Base-by-base conservation (phyloP, 1,140 invertebrate species). In the Drosophila dunni region DNA sequence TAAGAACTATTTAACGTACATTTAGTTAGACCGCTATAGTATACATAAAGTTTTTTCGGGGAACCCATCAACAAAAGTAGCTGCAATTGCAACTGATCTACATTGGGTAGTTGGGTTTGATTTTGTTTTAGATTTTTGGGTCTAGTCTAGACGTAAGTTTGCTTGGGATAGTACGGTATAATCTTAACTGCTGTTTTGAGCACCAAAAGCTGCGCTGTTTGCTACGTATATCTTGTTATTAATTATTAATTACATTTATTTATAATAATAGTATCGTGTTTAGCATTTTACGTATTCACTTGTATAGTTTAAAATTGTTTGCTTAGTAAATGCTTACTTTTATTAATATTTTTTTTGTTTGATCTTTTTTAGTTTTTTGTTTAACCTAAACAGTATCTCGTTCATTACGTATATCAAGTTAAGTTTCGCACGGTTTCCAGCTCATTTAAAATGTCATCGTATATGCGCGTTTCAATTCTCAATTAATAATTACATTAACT, bases 401-500 rank as follows among this genome's bases (percentile, higher is more conserved):
- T 57, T 78, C 60, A 72, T 79, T 88, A 88, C 84, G 83, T 89
- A 89, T 88, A 78, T 88, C 57, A 56, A 63, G 66, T 81, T 81
- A 67, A 29, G 46, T 66, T 83, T 78, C 61, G 75, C 75, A 73
- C 67, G 63, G 63, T 62, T 74, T 73, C 62, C 77, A 76, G 83
- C 78, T 88, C 81, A 83, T 83, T 88, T 88, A 88, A 88, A 88
- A 91, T 91, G 81, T 90, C 75, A 89, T 86, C 82, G 81, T 84
- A 90, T 83, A 89, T 80, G 82, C 72, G 79, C 78, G 73, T 85
- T 80, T 75, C 73, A 69, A 78, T 83, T 80, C 79, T 89, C 72
- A 75, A 80, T 83, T 79, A 84, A 77, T 79, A 84, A 77, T 85
- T 79, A 80, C 82, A 88, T 86, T 90, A 90, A 91, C 80, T 80